A percentile compares a stretch with the other conserved stretches of the same genome.
These are phyloP conservation scores for Porites divaricata DNA, from an alignment of 92 coral and sea anemone species.

Conservation along the genomic window DNA sequence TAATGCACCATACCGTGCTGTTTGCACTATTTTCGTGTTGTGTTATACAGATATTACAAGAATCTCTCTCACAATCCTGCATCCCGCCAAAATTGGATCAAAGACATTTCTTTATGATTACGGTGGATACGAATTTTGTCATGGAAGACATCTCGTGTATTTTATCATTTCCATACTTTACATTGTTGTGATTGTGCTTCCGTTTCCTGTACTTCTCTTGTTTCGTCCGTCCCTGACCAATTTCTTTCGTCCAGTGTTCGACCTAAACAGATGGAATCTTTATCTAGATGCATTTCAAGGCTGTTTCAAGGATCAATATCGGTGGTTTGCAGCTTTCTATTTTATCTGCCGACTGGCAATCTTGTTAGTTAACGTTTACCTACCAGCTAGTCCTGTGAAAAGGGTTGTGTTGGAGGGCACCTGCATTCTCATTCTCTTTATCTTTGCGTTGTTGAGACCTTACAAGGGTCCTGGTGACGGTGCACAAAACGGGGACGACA, in stretches of 20 bases:
- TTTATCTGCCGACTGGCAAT: conserved; percentile 79
- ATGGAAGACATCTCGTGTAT: conserved; percentile 77
- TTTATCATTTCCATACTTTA: conserved; percentile 67
- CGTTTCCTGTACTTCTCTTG: conserved; percentile 86
- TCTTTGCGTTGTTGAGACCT: conserved; percentile 76
- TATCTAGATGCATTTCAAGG: conserved; percentile 87
- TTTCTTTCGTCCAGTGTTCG: conserved; percentile 67
- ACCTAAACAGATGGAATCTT: conserved; percentile 81
- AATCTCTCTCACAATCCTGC: conserved; percentile 79
- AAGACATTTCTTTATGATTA: conserved; percentile 67
- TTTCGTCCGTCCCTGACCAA: conserved; percentile 81
- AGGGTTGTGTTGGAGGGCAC: conserved; percentile 61
- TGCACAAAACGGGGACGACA: not conserved
- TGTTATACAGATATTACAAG: conserved; percentile 88
- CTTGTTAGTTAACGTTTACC: conserved; percentile 44
- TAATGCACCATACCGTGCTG: conserved; percentile 81
- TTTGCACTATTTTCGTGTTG: conserved; percentile 89
- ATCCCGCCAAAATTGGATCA: conserved; percentile 55
- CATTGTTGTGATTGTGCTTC: conserved; percentile 75
- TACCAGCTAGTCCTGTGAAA: conserved; percentile 58
- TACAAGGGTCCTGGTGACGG: conserved; percentile 67
- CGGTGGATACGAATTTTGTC: conserved; percentile 72
- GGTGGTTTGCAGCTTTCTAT: conserved; percentile 98
- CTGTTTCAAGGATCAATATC: conserved; percentile 88
- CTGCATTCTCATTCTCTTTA: conserved; percentile 71